phyloP scores from a whole-genome alignment of 2,113 vertebrate species.

The Neolamprologus cancellatus region DNA sequence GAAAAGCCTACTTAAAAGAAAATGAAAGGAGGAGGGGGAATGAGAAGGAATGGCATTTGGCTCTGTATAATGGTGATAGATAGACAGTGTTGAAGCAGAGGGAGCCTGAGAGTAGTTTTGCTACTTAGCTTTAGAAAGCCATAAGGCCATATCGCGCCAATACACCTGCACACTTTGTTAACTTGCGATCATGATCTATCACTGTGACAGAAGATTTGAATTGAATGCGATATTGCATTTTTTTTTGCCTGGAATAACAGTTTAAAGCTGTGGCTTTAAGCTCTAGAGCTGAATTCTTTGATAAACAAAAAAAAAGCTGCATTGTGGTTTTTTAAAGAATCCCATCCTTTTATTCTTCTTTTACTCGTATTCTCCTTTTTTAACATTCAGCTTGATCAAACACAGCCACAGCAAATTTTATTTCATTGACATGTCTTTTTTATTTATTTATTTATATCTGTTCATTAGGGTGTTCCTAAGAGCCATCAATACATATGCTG shows the following conservation, averaged over 20 bases:
- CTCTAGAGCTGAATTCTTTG: neutral
- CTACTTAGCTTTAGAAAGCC: slow-evolving; percentile 10
- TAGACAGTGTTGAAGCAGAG: neutral
- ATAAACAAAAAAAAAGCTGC: neutral
- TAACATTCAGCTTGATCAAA: neutral
- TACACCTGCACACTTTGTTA: neutral
- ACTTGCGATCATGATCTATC: neutral
- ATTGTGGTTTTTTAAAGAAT: neutral
- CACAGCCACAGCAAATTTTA: neutral
- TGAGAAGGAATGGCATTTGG: neutral
- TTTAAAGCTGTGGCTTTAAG: neutral
- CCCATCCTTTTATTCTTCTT: neutral
- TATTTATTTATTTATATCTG: neutral
- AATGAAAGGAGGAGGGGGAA: neutral
- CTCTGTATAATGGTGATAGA: slow-evolving; percentile 15
- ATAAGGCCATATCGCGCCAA: neutral
- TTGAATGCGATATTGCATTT: neutral
- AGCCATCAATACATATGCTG: slow-evolving; percentile 95
- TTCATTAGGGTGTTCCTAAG: slow-evolving; percentile 83
- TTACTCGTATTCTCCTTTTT: neutral
- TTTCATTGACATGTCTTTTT: neutral
- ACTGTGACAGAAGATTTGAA: neutral
- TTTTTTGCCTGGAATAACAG: neutral
- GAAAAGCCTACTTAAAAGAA: neutral
- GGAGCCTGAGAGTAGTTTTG: neutral